Evolutionary conservation across 1,140 invertebrate genomes (phyloP), one percentile per base, ranked within the genome.

Genomic region (Trichogramma pretiosum): DNA sequence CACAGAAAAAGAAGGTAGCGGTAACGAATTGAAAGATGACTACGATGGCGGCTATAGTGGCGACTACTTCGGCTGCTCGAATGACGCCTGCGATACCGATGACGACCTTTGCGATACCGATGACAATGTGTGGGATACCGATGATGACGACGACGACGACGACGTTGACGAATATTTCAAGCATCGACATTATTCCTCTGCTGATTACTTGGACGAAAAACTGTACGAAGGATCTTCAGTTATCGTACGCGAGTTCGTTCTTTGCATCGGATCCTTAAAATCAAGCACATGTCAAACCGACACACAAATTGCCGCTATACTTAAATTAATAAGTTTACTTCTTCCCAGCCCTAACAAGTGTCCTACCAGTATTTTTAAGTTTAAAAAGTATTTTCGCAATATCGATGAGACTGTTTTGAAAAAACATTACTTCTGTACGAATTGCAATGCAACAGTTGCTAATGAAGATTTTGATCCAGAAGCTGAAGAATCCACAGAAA

Each of bases 101-200:
- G 2, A 14, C 2, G 34, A 14, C 5, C 19, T 8, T 1, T 5
- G 11, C 24, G 39, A 24, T 1, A 34, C 2, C 1, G 3, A 36
- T 1, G 24, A 4, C 24, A 10, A 5, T 21, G 16, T 26, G 26
- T 16, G 22, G 17, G 10, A 24, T 23, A 17, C 14, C 40, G 3
- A 13, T 18, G 16, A 17, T 40, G 11, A 26, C 4, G 30, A n/a
- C 33, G 21, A 5, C 21, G 18, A 9, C 18, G 17, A 28, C 14
- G 39, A 24, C 24, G 37, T 17, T 42, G 37, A 30, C 40, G 50
- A 21, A 5, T 38, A 21, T 30, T 19, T 33, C 16, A 35, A 28
- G 13, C 42, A 43, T 14, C 1, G 26, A 21, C 42, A 43, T 14
- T 16, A 17, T 16, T 26, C 18, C 13, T n/a, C 10, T 19, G 42